Base-by-base conservation (phyloP, 2,113 vertebrate genomes). In the Chaenocephalus aceratus region DNA sequence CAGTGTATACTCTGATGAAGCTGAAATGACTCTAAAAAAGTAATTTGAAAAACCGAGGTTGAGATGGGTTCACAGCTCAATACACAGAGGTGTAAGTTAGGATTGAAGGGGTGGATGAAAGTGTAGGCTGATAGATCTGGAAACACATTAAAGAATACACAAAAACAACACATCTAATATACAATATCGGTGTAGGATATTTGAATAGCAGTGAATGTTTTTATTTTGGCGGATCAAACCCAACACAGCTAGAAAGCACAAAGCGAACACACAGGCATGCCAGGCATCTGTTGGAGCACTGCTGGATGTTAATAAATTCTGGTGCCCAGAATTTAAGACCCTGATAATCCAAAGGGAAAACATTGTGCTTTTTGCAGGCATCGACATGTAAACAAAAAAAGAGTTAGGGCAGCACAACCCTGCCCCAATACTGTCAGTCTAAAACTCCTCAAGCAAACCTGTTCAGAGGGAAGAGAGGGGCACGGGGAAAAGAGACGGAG, bases 401-500 rank as follows among this genome's bases (percentile, higher is more conserved):
- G 2, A 54, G 73, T 18, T n/a, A 12, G 36, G 57, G 70, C 14
- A 53, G 66, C 10, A 8, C 36, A 51, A 66, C 57, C 36, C 34
- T 84, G 71, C 15, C 77, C 84, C 72, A 88, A 60, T 77, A 84
- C 68, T 83, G 86, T 89, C 89, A 90, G 57, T 74, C 76, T 63
- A n/a, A 60, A 77, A 49, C 52, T 72, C 48, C 58, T 86, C 79
- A 84, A 67, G 53, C 77, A 82, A 86, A 84, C 72, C 57, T 61
- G 60, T 72, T 84, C 48, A 34, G 74, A 82, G 60, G 66, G 45
- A 12, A 16, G 44, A 58, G 77, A 56, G 16, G 30, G 62, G 63
- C 48, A 21, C 36, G 5, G 62, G 26, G 21, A 21, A 15, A 52
- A 53, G 41, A 53, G 62, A 72, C 13, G 11, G 9, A 67, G 49